Conservation (phyloP, 1,140 invertebrate genomes). For the honey bee (Apis mellifera) region Amel_HAv3.1 CM009936.2:12681501-12682000, state of each 20-base stretch:
- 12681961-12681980: slow-evolving; percentile 67
- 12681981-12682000: slow-evolving; percentile 72
- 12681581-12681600: too few relatives aligned
- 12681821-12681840: slow-evolving; percentile 5
- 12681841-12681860: slow-evolving; percentile 11
- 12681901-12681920: slow-evolving; percentile 36
- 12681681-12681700: not conserved
- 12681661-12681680: too few relatives aligned
- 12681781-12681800: not conserved
- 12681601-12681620: too few relatives aligned
- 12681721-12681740: not conserved
- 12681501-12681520: not conserved
- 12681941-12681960: slow-evolving; percentile 44
- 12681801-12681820: not conserved
- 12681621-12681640: too few relatives aligned
- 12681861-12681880: slow-evolving; percentile 57
- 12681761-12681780: slow-evolving; percentile 25
- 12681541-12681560: not conserved
- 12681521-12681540: not conserved
- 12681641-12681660: too few relatives aligned
- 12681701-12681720: not conserved
- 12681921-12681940: slow-evolving; percentile 69
- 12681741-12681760: not conserved
- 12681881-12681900: not conserved
- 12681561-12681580: too few relatives aligned